Conservation (phyloP, 2,797 vertebrate genomes). For the Oreochromis grahami region DNA sequence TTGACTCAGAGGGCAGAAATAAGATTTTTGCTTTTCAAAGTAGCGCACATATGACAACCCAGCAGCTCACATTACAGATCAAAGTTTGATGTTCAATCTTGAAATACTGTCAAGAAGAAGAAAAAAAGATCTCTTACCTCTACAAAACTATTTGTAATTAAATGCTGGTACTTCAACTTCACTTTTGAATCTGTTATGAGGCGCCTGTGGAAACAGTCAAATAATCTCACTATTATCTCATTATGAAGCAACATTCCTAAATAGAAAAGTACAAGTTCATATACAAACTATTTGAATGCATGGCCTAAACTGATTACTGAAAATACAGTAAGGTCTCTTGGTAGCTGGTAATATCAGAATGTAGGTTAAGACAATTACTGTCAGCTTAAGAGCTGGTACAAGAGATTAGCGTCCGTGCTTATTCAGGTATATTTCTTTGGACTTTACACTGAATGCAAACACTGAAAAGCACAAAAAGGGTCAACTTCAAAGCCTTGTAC, state of each 20-base stretch:
- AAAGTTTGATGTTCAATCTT: neutral
- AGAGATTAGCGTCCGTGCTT: constrained; percentile 41
- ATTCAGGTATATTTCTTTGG: neutral
- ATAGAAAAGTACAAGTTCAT: neutral
- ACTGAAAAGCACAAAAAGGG: neutral
- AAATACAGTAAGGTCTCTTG: neutral
- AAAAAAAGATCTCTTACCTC: constrained; percentile 84
- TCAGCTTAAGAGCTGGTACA: constrained; percentile 41
- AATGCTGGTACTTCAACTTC: constrained; percentile 99
- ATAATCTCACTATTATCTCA: neutral
- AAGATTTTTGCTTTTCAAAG: neutral
- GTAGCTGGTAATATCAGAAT: constrained; percentile 44
- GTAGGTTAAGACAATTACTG: constrained; percentile 76
- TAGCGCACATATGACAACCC: neutral
- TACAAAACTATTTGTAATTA: constrained; percentile 99
- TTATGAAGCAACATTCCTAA: neutral
- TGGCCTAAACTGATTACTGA: neutral
- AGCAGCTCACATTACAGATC: neutral
- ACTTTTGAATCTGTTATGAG: constrained; percentile 99
- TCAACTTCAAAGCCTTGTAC: neutral
- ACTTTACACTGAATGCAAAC: neutral
- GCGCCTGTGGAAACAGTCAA: constrained; percentile 79
- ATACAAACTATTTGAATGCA: neutral
- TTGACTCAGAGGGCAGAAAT: neutral
- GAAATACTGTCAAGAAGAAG: neutral